phyloP scores from a whole-genome alignment of 2,113 vertebrate species.

The Campylorhamphus procurvoides region DNA sequence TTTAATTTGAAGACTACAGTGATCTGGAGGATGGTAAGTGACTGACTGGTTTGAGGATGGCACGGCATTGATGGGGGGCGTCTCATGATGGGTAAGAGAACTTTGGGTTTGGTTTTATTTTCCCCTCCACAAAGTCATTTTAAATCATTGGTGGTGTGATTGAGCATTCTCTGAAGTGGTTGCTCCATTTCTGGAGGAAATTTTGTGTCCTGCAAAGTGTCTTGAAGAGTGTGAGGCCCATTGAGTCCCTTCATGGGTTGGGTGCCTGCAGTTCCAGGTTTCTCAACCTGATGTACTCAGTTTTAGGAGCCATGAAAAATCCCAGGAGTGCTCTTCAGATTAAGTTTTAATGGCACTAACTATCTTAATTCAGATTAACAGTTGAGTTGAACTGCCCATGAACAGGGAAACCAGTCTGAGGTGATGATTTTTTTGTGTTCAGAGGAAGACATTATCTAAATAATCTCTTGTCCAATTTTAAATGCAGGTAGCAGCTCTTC shows the following conservation, averaged over 20 bases:
- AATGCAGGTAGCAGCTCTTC: background rate
- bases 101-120: background rate
- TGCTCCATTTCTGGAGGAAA: background rate
- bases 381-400: background rate
- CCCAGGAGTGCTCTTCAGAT: background rate
- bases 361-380: background rate
- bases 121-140: background rate
- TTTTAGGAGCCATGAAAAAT: background rate
- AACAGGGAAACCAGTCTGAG: background rate
- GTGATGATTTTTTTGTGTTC: fast-evolving
- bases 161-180: background rate
- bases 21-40: background rate
- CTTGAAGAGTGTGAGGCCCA: background rate
- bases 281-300: background rate
- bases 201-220: background rate
- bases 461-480: background rate
- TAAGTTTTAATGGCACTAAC: background rate
- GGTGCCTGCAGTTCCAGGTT: background rate
- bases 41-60: background rate
- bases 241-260: background rate
- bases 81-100: fast-evolving
- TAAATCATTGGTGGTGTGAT: background rate
- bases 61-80: fast-evolving
- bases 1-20: background rate
- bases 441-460: background rate